Conservation (phyloP, 2,113 vertebrate species). For the Lipophrys pholis region DNA sequence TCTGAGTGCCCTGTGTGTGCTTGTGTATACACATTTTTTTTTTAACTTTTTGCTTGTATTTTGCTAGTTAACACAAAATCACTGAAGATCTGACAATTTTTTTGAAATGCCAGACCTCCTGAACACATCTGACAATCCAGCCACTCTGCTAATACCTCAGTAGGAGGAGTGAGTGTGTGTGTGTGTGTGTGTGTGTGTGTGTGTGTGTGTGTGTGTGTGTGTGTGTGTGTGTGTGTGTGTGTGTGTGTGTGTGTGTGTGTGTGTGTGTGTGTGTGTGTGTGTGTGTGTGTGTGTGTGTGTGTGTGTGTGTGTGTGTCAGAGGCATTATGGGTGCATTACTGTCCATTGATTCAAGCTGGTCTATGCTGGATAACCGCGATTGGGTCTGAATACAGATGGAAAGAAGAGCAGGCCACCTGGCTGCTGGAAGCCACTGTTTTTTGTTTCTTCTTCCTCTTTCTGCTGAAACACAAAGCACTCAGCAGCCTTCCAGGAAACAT, state of each 20-base stretch:
- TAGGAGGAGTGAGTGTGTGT: constrained; percentile 7
- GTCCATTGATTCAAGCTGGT: constrained; percentile 57
- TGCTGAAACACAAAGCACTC: constrained; percentile 7
- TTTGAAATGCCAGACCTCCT: constrained; percentile 12
- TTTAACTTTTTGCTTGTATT: not conserved
- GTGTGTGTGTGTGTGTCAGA: constrained; percentile 9
- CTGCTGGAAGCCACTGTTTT: constrained; percentile 15
- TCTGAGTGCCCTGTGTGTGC: constrained; percentile 17
- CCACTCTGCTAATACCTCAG: constrained; percentile 10
- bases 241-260: too few relatives aligned
- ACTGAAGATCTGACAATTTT: constrained; percentile 19
- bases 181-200: too few relatives aligned
- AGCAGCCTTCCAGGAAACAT: not conserved
- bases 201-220: too few relatives aligned
- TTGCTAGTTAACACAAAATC: not conserved
- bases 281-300: too few relatives aligned
- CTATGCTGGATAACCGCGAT: constrained; percentile 8
- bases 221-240: too few relatives aligned
- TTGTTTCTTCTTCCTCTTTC: not conserved
- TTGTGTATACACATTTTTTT: not conserved
- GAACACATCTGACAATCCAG: constrained; percentile 37
- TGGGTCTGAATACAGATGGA: constrained; percentile 50
- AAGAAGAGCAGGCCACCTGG: not conserved
- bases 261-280: too few relatives aligned
- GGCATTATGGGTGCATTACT: constrained; percentile 46